Percentiles rank a stretch among this genome's conserved stretches.
These are phyloP conservation scores for Drosophila prosaltans DNA, from an alignment of 1,140 invertebrate species.

Conservation along the genomic window DNA sequence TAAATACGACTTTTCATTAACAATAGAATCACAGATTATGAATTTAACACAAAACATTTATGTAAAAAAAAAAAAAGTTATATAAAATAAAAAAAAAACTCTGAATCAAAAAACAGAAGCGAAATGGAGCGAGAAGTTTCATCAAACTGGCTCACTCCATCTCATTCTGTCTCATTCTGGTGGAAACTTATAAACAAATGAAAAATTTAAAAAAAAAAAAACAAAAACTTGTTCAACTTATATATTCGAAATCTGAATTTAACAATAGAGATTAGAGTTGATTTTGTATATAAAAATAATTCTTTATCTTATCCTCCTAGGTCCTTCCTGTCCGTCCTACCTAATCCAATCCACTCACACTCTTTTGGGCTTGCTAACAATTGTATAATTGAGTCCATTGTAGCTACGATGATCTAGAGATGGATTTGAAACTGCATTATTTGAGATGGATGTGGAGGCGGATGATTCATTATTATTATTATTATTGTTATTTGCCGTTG, in stretches of 20 bases:
- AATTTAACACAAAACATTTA: slow-evolving; percentile 37
- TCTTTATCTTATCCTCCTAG: no score
- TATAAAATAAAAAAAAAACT: slow-evolving; percentile 7
- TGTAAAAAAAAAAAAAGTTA: slow-evolving; percentile 29
- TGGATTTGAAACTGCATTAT: background rate
- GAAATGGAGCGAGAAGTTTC: slow-evolving; percentile 1
- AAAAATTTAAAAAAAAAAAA: background rate
- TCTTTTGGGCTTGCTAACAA: slow-evolving; percentile 90
- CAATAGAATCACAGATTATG: slow-evolving; percentile 68
- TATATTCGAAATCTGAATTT: slow-evolving; percentile 50
- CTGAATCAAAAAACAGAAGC: slow-evolving; percentile 1
- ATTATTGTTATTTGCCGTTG: slow-evolving; percentile 26
- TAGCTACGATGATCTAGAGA: slow-evolving; percentile 86
- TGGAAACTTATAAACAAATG: background rate
- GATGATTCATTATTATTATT: slow-evolving; percentile 14
- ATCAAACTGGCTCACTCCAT: background rate
- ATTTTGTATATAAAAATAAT: no score
- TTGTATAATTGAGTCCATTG: slow-evolving; percentile 90
- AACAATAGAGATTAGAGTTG: slow-evolving; percentile 22
- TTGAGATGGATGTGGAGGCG: slow-evolving; percentile 4
- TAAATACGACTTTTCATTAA: slow-evolving; percentile 43
- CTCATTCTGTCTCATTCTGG: background rate
- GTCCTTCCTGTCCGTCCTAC: no score
- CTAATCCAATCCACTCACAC: slow-evolving; percentile 14
- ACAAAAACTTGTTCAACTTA: slow-evolving; percentile 32